These are phyloP conservation scores for Telmatherina bonti DNA, from an alignment of 2,797 vertebrate genomes.

Conservation along the genomic window DNA sequence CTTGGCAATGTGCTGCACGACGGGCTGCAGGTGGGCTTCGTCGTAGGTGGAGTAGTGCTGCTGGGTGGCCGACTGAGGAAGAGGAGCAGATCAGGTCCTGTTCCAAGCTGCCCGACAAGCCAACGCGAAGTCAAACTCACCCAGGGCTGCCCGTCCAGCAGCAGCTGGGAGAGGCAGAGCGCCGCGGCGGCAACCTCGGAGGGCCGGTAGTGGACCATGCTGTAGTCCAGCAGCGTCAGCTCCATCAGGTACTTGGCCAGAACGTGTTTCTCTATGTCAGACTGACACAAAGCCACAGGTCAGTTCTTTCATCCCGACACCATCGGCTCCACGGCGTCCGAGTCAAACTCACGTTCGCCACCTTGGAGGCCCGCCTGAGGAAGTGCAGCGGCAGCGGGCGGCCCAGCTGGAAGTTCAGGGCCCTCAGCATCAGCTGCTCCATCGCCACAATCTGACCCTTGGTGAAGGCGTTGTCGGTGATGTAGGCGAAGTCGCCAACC, in stretches of 20 bases:
- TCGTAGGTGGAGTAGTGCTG: conserved; percentile 80
- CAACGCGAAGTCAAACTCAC: conserved; percentile 73
- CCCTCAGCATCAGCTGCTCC: conserved; percentile 88
- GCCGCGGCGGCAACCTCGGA: conserved; percentile 92
- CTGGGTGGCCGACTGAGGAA: conserved; percentile 73
- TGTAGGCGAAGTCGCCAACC: conserved; percentile 92
- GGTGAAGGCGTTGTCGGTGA: conserved; percentile 92
- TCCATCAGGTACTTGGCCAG: conserved; percentile 96
- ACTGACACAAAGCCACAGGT: conserved; percentile 72
- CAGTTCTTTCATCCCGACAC: no score
- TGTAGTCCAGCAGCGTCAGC: conserved; percentile 91
- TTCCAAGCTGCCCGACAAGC: neutral
- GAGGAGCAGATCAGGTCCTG: neutral
- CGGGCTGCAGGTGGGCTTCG: conserved; percentile 73
- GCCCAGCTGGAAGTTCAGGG: conserved; percentile 90
- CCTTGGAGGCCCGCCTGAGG: conserved; percentile 92
- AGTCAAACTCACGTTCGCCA: conserved; percentile 84
- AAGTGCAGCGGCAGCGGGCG: conserved; percentile 94
- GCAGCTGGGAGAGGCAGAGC: conserved; percentile 88
- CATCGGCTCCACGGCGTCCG: no score
- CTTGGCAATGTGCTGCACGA: conserved; percentile 84
- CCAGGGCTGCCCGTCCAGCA: conserved; percentile 87
- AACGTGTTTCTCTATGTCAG: conserved; percentile 88
- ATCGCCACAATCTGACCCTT: conserved; percentile 89
- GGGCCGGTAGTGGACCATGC: conserved; percentile 92